These are phyloP conservation scores for Galeopterus variegatus DNA, from an alignment of 2,113 vertebrate genomes.

Conservation along the genomic window DNA sequence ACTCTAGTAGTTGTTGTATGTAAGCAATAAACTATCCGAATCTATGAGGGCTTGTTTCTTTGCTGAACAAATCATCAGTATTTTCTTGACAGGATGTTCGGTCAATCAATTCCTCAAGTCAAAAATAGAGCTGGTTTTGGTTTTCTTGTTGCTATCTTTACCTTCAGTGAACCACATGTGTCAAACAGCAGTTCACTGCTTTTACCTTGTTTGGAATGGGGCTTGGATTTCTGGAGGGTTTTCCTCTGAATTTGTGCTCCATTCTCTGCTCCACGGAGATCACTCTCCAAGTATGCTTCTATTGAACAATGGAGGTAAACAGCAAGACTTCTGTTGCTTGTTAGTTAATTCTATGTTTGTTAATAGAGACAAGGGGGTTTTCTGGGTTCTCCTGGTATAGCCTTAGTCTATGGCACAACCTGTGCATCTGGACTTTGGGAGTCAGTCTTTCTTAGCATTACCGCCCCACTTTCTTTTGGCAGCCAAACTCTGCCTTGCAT, in stretches of 20 bases:
- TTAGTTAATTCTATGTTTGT: neutral
- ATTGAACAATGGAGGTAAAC: neutral
- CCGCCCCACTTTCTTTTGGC: neutral
- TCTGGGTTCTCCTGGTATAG: constrained; percentile 8
- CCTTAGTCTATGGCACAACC: neutral
- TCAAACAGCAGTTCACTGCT: neutral
- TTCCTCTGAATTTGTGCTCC: neutral
- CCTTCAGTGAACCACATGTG: neutral
- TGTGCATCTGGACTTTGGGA: neutral
- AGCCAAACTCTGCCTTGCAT: neutral
- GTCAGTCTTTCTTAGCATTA: neutral
- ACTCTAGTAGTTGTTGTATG: neutral
- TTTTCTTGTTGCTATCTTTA: neutral
- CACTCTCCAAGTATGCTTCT: neutral
- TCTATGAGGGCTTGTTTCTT: neutral
- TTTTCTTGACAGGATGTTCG: neutral
- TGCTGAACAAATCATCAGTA: neutral
- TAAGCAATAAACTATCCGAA: neutral
- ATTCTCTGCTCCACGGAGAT: neutral
- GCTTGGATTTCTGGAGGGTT: neutral
- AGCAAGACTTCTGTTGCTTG: neutral
- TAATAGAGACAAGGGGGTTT: neutral
- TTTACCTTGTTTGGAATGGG: neutral
- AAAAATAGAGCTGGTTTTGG: neutral
- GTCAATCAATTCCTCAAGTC: neutral